Conservation (phyloP, 2,113 vertebrate genomes). For the Thomomys bottae region DNA sequence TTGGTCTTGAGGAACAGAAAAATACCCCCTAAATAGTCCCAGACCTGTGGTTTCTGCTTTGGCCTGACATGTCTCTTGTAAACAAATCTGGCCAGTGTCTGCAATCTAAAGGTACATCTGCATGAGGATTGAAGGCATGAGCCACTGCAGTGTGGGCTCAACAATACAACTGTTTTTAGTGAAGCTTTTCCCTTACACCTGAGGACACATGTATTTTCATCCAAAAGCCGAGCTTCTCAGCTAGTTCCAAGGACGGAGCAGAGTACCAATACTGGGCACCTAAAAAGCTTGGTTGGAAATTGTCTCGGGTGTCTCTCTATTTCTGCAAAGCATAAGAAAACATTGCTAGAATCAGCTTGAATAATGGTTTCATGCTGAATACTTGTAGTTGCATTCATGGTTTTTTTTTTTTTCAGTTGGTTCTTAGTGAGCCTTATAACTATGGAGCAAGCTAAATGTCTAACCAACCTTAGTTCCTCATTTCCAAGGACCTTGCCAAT, state of each 20-base stretch:
- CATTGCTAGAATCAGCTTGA: neutral
- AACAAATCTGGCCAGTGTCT: neutral
- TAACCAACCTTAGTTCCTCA: neutral
- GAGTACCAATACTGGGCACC: neutral
- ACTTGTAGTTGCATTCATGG: neutral
- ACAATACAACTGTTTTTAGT: neutral
- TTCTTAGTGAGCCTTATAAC: neutral
- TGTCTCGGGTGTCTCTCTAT: neutral
- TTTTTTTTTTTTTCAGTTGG: constrained; percentile 44
- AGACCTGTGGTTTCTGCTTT: neutral
- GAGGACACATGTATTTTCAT: constrained; percentile 11
- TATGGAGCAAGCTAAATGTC: neutral
- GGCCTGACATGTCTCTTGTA: neutral
- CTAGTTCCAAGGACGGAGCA: neutral
- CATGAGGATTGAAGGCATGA: neutral
- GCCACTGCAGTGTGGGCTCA: no score
- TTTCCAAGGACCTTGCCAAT: constrained; percentile 32
- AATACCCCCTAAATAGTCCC: neutral
- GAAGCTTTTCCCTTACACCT: neutral
- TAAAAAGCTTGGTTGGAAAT: constrained; percentile 21
- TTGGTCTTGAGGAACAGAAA: neutral
- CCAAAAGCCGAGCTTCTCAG: neutral
- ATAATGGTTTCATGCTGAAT: constrained; percentile 13
- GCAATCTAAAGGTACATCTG: neutral
- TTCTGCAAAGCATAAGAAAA: neutral